Evolutionary conservation across 2,797 vertebrate genomes (phyloP).

Genomic region (Limosa lapponica): DNA sequence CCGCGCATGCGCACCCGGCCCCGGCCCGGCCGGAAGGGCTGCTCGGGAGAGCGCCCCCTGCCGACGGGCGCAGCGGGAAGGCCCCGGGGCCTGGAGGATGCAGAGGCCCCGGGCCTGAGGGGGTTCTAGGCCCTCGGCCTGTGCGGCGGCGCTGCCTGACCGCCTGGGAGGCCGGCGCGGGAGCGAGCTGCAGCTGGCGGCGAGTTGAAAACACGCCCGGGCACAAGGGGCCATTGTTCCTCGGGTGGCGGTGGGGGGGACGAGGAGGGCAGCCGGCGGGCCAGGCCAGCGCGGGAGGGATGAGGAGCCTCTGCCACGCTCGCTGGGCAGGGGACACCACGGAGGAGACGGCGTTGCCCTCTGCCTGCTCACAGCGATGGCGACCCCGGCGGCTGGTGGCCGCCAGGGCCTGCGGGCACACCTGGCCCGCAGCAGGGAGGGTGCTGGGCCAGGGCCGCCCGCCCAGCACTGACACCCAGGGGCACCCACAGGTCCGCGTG

Average conservation of each 20-base stretch:
- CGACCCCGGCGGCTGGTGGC: not conserved
- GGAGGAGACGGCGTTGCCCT: not conserved
- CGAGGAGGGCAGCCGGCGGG: not conserved
- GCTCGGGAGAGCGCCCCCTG: not conserved
- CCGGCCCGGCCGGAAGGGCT: not conserved
- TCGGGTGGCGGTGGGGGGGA: not conserved
- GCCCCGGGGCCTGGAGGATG: too few relatives aligned
- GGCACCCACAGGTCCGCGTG: not conserved
- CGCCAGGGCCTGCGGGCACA: not conserved
- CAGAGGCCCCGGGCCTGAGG: not conserved
- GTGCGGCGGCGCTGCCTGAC: too few relatives aligned
- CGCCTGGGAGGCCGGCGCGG: not conserved
- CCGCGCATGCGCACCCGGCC: not conserved
- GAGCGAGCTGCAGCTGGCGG: not conserved
- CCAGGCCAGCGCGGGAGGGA: not conserved
- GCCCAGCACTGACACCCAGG: fast-evolving
- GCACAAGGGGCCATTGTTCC: not conserved
- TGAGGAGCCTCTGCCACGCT: not conserved
- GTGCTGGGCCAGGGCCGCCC: not conserved
- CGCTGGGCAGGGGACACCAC: fast-evolving
- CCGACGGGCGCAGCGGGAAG: not conserved
- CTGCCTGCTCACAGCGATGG: not conserved
- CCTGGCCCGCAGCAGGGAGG: not conserved
- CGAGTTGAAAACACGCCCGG: not conserved
- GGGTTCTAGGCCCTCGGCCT: not conserved